Evolutionary conservation across 2,113 vertebrate genomes (phyloP), one percentile per base, ranked within the genome.

Genomic region (Ellobius talpinus): DNA sequence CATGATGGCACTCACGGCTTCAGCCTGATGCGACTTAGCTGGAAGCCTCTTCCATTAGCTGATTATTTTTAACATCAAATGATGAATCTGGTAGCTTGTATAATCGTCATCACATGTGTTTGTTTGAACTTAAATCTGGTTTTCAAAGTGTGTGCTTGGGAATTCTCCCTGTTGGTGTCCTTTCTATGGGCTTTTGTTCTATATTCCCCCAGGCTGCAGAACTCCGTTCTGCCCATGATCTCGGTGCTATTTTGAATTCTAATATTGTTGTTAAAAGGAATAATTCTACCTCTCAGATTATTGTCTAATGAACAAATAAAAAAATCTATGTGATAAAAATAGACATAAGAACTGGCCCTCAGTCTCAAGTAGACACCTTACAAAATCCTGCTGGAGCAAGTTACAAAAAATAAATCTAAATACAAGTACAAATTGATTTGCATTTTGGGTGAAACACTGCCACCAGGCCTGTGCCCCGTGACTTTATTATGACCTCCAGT

Each of bases 401-500:
- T 47, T 91, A 29, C 52, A 74, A 73, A 55, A 76, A 85, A 29
- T 33, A 74, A 79, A 77, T 33, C 58, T 33, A 93, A 88, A 36
- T n/a, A 36, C 9, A 73, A 73, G 87, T 93, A 72, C 76, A 72
- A 55, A 70, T 33, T 68, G 74, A 78, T 93, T 12, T 33, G 74
- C 29, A 74, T 61, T 90, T 79, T 36, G 45, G 26, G 23, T 65
- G 88, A 90, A 89, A 39, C 24, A 47, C 58, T 47, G 5, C 21
- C 1, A 29, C 70, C 31, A 36, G 29, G 33, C 52, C 77, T 39
- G 10, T 55, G 45, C 29, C 45, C 42, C 10, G 42, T 89, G 61
- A 66, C 77, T 94, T 68, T 76, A 29, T 47, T 50, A 42, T 93
- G 92, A 95, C 95, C 96, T 96, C 93, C 42, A 87, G 70, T 21